A percentile compares a stretch with the other conserved stretches of the same genome.
Evolutionary conservation across 2,113 vertebrate genomes (phyloP).

Genomic region (Lepus europaeus): DNA sequence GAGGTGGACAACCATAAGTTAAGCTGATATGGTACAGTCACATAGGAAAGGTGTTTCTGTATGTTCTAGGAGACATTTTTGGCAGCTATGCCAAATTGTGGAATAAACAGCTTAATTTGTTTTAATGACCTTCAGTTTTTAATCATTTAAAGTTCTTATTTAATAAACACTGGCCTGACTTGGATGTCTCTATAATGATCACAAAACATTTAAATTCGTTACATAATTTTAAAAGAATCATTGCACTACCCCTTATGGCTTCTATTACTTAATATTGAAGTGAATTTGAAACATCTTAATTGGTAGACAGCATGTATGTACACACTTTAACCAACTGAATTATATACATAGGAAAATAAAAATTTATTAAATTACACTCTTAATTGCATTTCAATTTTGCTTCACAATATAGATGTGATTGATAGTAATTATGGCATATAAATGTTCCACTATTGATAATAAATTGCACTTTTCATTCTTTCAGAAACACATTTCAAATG

Average conservation of each 20-base stretch:
- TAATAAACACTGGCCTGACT: neutral
- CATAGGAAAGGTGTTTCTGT: neutral
- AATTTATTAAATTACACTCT: neutral
- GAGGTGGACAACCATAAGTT: neutral
- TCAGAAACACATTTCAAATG: neutral
- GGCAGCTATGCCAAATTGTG: neutral
- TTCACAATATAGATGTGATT: neutral
- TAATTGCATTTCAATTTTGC: neutral
- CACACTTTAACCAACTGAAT: neutral
- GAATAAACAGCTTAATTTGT: neutral
- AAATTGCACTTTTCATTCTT: neutral
- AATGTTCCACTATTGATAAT: neutral
- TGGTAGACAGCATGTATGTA: neutral
- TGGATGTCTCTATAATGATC: conserved; percentile 5
- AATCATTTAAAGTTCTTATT: neutral
- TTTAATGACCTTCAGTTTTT: neutral
- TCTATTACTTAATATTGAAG: conserved; percentile 47
- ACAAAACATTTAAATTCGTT: conserved; percentile 44
- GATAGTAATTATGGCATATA: neutral
- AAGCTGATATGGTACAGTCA: neutral
- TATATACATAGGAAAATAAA: neutral
- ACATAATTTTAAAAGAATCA: neutral
- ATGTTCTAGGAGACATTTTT: neutral
- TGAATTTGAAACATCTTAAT: conserved; percentile 30
- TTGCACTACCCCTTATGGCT: neutral